Evolutionary conservation across 2,113 vertebrate species (phyloP), one percentile per base, ranked within the genome.

Genomic region (Hemibagrus wyckioides): DNA sequence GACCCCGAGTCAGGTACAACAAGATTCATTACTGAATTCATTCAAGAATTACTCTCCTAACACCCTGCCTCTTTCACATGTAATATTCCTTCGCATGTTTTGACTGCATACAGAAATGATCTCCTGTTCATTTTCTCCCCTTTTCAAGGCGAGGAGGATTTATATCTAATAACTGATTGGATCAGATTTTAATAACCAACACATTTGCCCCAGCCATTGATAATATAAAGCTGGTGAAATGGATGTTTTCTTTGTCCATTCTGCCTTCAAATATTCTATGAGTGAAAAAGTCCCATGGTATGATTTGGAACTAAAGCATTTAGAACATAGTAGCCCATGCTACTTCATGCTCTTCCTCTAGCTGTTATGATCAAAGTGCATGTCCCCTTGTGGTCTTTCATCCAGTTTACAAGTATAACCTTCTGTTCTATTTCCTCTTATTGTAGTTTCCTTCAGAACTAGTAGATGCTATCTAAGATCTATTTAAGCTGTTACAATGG

Each of bases 1-100:
- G 97, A 99, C 86, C 97, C 98, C 3, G 97, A 99, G 91, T 97
- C 98, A 96, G 98, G 98, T 99, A 95, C 41, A 57, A 33, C 28
- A 33, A 79, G 48, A 77, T 44, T 48, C 73, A 28, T 76, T 14
- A n/a, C 25, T 48, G 5, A n/a, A 41, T 2, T 28, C 25, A 15
- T 44, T 48, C 25, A 76, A n/a, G 23, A 76, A 48, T 44, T n/a
- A n/a, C 39, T 28, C 39, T 36, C 23, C 30, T 23, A 41, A 52
- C 25, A 50, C 11, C 6, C 6, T 30, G 14, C 28, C 30, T 25
- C 2, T 77, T 77, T 76, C 14, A 67, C 81, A 30, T 15, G 13
- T 30, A 65, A 50, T 75, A 75, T 44, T 41, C n/a, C 23, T 28
- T 44, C 25, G 39, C 28, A 44, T 73, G 1, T 25, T 7, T 71